Conservation (phyloP, 2,888 invertebrate genomes). For the Leptinotarsa peninsularis region DNA sequence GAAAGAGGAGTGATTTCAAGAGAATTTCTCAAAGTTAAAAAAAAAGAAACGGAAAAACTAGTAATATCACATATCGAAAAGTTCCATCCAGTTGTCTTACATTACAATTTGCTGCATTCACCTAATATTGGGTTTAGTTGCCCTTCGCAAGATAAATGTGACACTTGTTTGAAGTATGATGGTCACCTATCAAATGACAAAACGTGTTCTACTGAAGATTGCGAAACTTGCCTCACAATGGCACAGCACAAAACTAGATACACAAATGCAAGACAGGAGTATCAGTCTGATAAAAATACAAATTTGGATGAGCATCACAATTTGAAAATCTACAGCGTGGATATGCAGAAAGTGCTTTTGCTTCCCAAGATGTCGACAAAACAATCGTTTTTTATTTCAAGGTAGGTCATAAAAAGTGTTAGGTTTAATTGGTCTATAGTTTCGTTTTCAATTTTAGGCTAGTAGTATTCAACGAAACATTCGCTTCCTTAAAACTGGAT, state of each 20-base stretch:
- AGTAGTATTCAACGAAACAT: not conserved
- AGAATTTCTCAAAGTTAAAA: not conserved
- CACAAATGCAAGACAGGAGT: not conserved
- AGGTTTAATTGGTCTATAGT: not conserved
- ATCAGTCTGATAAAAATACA: not conserved
- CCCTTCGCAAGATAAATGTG: constrained; percentile 14
- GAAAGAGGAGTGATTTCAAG: constrained; percentile 1
- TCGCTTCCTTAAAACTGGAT: not conserved
- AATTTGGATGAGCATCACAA: not conserved
- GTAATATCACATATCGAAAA: constrained; percentile 1
- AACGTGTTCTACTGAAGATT: not conserved
- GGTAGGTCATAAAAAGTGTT: not conserved
- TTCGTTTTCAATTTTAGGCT: not conserved
- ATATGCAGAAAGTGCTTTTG: constrained; percentile 16
- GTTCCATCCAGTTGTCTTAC: not conserved
- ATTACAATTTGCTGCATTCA: constrained; percentile 4
- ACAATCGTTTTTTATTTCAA: constrained; percentile 10
- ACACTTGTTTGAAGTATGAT: not conserved
- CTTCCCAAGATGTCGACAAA: constrained; percentile 18
- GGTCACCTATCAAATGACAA: not conserved
- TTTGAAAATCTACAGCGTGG: constrained; percentile 13
- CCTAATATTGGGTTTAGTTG: constrained; percentile 11
- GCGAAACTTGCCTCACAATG: constrained; percentile 1
- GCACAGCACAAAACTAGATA: not conserved
- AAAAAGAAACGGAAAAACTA: not conserved